Base-by-base conservation (phyloP, 2,113 vertebrate species). In the Recurvirostra avosetta region DNA sequence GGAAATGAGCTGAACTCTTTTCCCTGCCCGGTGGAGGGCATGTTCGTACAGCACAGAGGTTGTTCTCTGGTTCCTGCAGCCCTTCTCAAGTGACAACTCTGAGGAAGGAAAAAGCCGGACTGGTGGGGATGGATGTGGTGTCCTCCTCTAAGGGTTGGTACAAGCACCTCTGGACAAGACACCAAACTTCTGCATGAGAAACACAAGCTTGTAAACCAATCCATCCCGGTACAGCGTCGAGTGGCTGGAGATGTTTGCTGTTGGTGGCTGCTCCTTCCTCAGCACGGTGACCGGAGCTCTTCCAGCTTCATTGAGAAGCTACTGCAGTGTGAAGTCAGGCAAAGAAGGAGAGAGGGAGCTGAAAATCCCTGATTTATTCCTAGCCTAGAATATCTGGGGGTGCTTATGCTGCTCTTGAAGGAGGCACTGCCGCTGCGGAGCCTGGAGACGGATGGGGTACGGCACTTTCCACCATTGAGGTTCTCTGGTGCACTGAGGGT, bases 141-240 rank as follows among this genome's bases (percentile, higher is more conserved):
- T 21, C 47, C 36, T 43, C 65, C 63, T 49, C 58, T 8, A 3
- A 18, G 74, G 65, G 49, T 1, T 65, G 61, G 11, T 30, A 26
- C 17, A 1, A 66, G 25, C 49, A 6, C 2, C 68, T 52, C 26
- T 27, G 63, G 50, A 9, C 0, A 8, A 80, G 80, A 22, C 12
- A 38, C 22, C 52, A 71, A 15, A 66, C 8, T 18, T 30, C 50
- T 23, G 45, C 30, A 32, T 2, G 15, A 62, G 76, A 26, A 56
- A 40, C 10, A 2, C 8, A 12, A 43, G 55, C 29, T 2, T 11
- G 38, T 20, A 26, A 52, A 74, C 36, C 19, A 19, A 6, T 11
- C 26, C 11, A 3, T 34, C 41, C 30, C 15, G 3, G 13, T 9
- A 7, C 5, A 30, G 61, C 2, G 5, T 27, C 0, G 5, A 9